Evolutionary conservation across 1,140 invertebrate genomes (phyloP).

Genomic region (Drosophila pectinifera): DNA sequence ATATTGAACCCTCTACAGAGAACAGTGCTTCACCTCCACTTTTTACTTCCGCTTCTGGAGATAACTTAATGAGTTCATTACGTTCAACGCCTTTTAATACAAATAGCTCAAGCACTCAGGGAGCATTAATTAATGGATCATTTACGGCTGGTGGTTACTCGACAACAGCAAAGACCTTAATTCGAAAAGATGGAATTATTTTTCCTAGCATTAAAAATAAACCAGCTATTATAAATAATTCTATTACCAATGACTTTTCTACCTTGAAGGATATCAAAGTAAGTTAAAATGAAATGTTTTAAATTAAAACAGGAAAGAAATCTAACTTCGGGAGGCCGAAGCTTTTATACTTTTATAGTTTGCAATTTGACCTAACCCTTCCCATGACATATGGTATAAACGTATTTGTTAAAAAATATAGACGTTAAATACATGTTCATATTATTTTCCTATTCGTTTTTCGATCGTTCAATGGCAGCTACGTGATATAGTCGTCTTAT

Average conservation of each 20-base stretch:
- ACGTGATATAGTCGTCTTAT: too few species aligned
- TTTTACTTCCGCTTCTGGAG: constrained; percentile 63
- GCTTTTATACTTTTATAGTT: too few species aligned
- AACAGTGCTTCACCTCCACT: constrained; percentile 44
- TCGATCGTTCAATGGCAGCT: too few species aligned
- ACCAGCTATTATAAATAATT: constrained; percentile 92
- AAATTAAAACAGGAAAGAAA: too few species aligned
- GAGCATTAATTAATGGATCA: constrained; percentile 18
- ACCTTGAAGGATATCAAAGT: constrained; percentile 93
- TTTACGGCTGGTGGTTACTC: constrained; percentile 29
- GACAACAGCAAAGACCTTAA: constrained; percentile 61
- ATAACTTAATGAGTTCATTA: constrained; percentile 28
- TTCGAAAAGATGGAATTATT: constrained; percentile 91
- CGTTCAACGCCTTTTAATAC: constrained; percentile 4
- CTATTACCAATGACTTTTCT: constrained; percentile 90
- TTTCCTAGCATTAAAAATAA: constrained; percentile 96
- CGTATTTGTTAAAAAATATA: too few species aligned
- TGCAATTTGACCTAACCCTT: too few species aligned
- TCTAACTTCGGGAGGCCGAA: too few species aligned
- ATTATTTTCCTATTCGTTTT: too few species aligned
- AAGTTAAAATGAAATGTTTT: constrained; percentile 74
- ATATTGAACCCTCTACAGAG: constrained; percentile 23
- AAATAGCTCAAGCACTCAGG: constrained; percentile 18
- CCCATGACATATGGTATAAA: too few species aligned
- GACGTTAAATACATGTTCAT: too few species aligned